Percentiles rank a stretch among this genome's conserved stretches.
Conservation (phyloP, 1,140 invertebrate genomes). For the Achroia grisella region DNA sequence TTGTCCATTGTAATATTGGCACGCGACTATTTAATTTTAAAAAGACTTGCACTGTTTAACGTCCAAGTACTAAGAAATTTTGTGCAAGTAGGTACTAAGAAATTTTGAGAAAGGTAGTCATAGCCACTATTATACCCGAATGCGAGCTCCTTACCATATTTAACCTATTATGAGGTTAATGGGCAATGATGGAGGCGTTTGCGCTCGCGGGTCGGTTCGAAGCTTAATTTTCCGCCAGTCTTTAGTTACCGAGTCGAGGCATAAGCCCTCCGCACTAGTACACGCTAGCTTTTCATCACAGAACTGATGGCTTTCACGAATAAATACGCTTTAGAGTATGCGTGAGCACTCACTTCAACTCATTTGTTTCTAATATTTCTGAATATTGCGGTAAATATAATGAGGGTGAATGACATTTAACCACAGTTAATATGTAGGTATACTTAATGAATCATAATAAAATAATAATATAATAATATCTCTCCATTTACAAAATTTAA, state of each 20-base stretch:
- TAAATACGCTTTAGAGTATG: not conserved
- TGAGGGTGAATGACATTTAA: too few species aligned
- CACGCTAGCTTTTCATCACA: conserved; percentile 18
- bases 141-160: conserved; percentile 49
- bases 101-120: conserved; percentile 16
- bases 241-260: conserved; percentile 29
- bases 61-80: too few species aligned
- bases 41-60: too few species aligned
- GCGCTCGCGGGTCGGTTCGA: conserved; percentile 17
- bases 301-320: conserved; percentile 16
- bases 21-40: too few species aligned
- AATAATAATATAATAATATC: too few species aligned
- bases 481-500: too few species aligned
- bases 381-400: too few species aligned
- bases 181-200: conserved; percentile 33
- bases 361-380: not conserved
- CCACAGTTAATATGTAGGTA: too few species aligned
- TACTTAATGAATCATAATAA: too few species aligned
- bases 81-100: conserved; percentile 2
- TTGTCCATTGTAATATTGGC: too few species aligned
- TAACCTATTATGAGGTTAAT: conserved; percentile 54
- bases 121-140: conserved; percentile 30
- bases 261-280: conserved; percentile 1
- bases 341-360: not conserved
- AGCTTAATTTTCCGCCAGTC: conserved; percentile 39